These are phyloP conservation scores for Drosophila guanche DNA, from an alignment of 1,140 invertebrate genomes.

Conservation along the genomic window DNA sequence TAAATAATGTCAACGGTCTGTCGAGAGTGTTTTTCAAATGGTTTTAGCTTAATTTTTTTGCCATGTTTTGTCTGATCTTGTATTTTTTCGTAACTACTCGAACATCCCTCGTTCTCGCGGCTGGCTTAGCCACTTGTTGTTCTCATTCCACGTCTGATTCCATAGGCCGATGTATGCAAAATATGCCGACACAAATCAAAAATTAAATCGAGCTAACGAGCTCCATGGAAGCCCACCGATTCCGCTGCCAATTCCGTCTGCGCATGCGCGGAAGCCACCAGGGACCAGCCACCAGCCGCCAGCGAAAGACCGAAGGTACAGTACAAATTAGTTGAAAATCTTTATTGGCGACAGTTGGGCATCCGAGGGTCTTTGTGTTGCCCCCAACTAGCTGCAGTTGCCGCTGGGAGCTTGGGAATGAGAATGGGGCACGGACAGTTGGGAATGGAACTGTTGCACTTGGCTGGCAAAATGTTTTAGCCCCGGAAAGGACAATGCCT, in stretches of 20 bases:
- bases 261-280: constrained; percentile 64
- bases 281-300: constrained; percentile 9
- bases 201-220: constrained; percentile 67
- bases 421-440: neutral
- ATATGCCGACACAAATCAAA: constrained; percentile 79
- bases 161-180: constrained; percentile 70
- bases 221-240: neutral
- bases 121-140: constrained; percentile 2
- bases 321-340: constrained; percentile 65
- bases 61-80: too few species aligned
- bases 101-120: constrained; percentile 25
- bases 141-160: neutral
- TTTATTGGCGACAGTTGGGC: constrained; percentile 72
- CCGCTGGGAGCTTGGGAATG: neutral
- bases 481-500: constrained; percentile 23
- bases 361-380: neutral
- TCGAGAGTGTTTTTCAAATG: too few species aligned
- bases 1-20: neutral
- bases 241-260: constrained; percentile 38
- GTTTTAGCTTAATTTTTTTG: too few species aligned
- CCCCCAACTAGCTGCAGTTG: constrained; percentile 12
- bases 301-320: constrained; percentile 9
- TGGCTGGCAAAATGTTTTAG: constrained; percentile 1
- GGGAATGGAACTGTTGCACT: constrained; percentile 20
- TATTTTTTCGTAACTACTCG: neutral